Base-by-base conservation (phyloP, 2,113 vertebrate genomes). In the Xenopus borealis region DNA sequence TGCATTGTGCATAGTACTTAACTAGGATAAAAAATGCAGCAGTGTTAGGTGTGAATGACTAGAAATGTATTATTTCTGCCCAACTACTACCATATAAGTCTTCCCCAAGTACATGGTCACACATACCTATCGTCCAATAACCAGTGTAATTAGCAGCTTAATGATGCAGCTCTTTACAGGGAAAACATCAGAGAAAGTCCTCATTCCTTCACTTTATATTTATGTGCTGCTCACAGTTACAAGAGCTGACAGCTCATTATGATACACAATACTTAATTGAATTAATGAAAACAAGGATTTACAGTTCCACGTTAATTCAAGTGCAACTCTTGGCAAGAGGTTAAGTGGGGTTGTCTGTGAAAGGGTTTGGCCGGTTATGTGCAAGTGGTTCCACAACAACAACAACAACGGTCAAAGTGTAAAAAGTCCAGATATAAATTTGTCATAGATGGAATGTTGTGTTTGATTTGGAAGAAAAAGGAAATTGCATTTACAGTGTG, bases 271-370 rank as follows among this genome's bases (percentile, higher is more conserved):
- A 17, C n/a, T 76, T 69, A 63, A 76, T 69, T 68, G 72, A 59
- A 68, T 75, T 61, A 75, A 75, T 68, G 47, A 62, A 75, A 68
- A 75, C 72, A 61, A 75, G 63, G 63, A 75, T 67, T 62, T 75
- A 67, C 55, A 67, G 67, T 52, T 44, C 40, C 46, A 9, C 61
- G 63, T 30, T 59, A 59, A 58, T 63, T 66, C 72, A 73, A 65
- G 63, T 73, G 62, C 45, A 53, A 44, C 71, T 47, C 61, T 19
- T 55, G 61, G 62, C 62, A 47, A 40, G 16, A 55, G 53, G 53
- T 55, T 55, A 55, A 55, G 53, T n/a, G 53, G 14, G 47, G 47
- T 3, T 50, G 7, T 50, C 14, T 50, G 6, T 50, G 12, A 40
- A 40, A 50, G 47, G 5, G 47, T 55, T 55, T 55, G 17, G 53